These are phyloP conservation scores for Perca flavescens DNA, from an alignment of 2,113 vertebrate genomes.

Conservation along the genomic window DNA sequence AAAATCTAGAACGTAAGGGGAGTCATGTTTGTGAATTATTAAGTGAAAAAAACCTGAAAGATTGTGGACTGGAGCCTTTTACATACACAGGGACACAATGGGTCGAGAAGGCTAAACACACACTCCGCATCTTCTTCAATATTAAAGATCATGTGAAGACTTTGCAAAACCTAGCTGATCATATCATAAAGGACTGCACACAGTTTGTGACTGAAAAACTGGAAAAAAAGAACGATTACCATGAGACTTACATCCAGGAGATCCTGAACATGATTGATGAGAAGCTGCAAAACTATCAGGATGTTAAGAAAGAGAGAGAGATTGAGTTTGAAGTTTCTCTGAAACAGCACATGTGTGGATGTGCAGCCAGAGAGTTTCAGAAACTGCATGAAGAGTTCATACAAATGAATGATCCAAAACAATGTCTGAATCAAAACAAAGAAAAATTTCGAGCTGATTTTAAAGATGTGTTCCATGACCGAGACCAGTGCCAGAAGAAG, in stretches of 20 bases:
- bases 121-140: rapidly evolving
- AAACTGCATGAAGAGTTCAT: conserved; percentile 67
- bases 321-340: conserved; percentile 61
- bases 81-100: background rate
- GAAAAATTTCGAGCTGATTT: too few species aligned
- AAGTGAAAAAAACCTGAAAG: rapidly evolving
- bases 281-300: rapidly evolving
- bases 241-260: conserved; percentile 68
- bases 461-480: too few species aligned
- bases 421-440: conserved; percentile 52
- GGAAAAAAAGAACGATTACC: conserved; percentile 16
- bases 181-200: rapidly evolving
- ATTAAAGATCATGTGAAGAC: background rate
- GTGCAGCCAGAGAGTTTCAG: conserved; percentile 58
- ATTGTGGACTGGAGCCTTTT: conserved; percentile 1
- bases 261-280: conserved; percentile 63
- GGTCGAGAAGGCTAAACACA: rapidly evolving
- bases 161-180: background rate
- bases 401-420: conserved; percentile 59
- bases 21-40: conserved; percentile 12
- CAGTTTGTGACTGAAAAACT: background rate
- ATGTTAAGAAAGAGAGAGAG: rapidly evolving
- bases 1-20: conserved; percentile 34
- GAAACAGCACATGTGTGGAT: conserved; percentile 75
- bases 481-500: too few species aligned